These are phyloP conservation scores for Trichonephila clavipes DNA, from an alignment of 1,140 invertebrate genomes.

Conservation along the genomic window DNA sequence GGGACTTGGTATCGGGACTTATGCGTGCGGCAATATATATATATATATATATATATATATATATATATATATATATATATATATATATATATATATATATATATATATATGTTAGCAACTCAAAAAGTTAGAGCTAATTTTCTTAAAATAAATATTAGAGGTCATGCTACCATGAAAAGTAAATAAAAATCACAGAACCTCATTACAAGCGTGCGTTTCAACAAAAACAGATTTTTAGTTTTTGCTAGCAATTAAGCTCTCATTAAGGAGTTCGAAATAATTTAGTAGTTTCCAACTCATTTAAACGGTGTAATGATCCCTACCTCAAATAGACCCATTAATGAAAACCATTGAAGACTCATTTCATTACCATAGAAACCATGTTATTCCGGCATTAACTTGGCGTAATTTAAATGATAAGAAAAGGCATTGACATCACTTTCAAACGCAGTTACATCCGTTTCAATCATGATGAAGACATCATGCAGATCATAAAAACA, in stretches of 20 bases:
- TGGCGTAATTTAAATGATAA: constrained; percentile 17
- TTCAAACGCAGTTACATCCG: background rate
- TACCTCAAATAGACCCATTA: background rate
- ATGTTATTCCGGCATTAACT: background rate
- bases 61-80: too few relatives aligned
- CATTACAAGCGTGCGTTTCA: background rate
- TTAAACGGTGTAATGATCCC: constrained; percentile 4
- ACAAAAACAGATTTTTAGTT: background rate
- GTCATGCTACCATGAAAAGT: background rate
- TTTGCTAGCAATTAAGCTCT: background rate
- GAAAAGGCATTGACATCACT: constrained; percentile 29
- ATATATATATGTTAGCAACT: too few relatives aligned
- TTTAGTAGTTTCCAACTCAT: constrained; percentile 15
- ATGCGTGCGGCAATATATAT: too few relatives aligned
- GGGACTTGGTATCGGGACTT: too few relatives aligned
- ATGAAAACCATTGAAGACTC: constrained; percentile 26
- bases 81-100: too few relatives aligned
- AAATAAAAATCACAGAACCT: background rate
- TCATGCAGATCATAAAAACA: constrained; percentile 35
- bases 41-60: too few relatives aligned
- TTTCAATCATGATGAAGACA: constrained; percentile 49
- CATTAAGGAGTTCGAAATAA: background rate
- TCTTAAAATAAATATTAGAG: background rate
- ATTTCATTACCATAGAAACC: constrained; percentile 38
- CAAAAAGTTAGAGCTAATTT: background rate